Evolutionary conservation across 2,113 vertebrate species (phyloP).

Genomic region (Crotophaga sulcirostris): DNA sequence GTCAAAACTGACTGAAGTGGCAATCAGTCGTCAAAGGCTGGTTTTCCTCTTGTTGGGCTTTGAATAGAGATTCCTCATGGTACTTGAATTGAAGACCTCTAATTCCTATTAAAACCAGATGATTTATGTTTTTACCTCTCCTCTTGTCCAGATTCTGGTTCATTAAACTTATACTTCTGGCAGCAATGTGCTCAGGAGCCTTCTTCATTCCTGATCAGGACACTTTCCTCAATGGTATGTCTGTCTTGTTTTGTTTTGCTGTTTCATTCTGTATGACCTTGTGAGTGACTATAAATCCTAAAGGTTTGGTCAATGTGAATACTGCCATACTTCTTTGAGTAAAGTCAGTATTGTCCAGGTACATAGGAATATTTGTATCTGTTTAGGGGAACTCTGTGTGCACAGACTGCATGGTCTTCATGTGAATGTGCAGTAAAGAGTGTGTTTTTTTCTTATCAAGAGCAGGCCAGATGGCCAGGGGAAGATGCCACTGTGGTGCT

Average conservation of each 20-base stretch:
- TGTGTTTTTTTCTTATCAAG: neutral
- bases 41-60: neutral
- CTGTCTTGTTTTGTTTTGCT: neutral
- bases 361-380: neutral
- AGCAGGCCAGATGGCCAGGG: neutral
- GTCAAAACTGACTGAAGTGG: neutral
- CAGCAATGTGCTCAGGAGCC: slow-evolving; percentile 89
- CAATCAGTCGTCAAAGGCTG: neutral
- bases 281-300: neutral
- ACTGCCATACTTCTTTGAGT: neutral
- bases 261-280: neutral
- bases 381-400: neutral
- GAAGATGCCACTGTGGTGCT: neutral
- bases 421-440: neutral
- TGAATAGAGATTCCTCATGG: neutral
- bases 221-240: slow-evolving; percentile 89
- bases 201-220: slow-evolving; percentile 94
- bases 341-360: neutral
- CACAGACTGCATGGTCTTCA: fast-evolving
- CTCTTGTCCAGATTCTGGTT: slow-evolving; percentile 89
- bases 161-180: slow-evolving; percentile 87
- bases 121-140: neutral
- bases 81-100: neutral
- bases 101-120: neutral
- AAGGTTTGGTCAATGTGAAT: neutral